A percentile compares a stretch with the other conserved stretches of the same genome.
Evolutionary conservation across 2,797 vertebrate species (phyloP).

Genomic region (Oophaga sylvatica): DNA sequence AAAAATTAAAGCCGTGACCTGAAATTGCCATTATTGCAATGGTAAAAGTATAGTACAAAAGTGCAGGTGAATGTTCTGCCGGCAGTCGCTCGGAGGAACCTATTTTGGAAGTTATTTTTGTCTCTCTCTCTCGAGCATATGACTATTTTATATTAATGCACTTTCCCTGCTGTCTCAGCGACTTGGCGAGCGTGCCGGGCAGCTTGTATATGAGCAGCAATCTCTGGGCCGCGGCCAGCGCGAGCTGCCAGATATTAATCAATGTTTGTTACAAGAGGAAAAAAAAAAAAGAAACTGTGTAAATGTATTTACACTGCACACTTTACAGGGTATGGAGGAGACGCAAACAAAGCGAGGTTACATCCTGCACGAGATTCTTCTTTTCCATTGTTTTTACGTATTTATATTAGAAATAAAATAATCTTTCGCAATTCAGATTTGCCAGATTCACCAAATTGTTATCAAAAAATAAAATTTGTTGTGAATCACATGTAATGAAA

Average conservation of each 20-base stretch:
- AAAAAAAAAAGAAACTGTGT: background rate
- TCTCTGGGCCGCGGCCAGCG: conserved; percentile 20
- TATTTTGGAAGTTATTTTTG: conserved; percentile 21
- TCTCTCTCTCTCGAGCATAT: conserved; percentile 4
- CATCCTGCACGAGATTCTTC: no score
- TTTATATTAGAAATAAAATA: no score
- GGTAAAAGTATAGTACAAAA: background rate
- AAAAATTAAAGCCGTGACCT: background rate
- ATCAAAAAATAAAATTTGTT: no score
- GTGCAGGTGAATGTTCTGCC: background rate
- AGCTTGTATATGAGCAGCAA: conserved; percentile 13
- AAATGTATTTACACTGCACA: background rate
- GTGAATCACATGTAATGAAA: no score
- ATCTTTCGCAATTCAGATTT: no score
- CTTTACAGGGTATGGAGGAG: background rate
- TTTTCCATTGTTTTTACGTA: no score
- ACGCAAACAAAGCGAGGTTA: background rate
- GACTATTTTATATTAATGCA: conserved; percentile 31
- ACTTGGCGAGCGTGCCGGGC: conserved; percentile 11
- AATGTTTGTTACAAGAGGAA: conserved; percentile 30
- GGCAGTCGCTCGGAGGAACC: background rate
- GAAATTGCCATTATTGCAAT: background rate
- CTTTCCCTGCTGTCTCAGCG: conserved; percentile 7
- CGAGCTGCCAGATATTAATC: conserved; percentile 17
- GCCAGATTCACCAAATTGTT: no score